Conservation (phyloP, 2,888 invertebrate species). For the Sinodicranocentrus sp. region DNA sequence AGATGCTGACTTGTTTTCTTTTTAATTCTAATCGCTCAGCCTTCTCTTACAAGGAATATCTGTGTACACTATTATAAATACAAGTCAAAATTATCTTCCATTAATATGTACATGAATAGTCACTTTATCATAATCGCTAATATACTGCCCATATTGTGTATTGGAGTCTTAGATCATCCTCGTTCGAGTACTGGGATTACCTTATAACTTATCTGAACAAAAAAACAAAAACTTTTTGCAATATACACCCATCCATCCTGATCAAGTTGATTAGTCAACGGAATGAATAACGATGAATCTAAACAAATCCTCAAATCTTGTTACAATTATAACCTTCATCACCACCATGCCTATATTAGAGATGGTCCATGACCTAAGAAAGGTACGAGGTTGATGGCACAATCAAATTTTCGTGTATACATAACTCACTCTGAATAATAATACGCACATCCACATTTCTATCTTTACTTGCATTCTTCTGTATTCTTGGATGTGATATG, state of each 20-base stretch:
- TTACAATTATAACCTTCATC: slow-evolving; percentile 33
- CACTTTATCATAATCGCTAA: slow-evolving; percentile 56
- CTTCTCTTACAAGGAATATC: too few relatives aligned
- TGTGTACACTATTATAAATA: background rate
- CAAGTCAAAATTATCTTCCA: slow-evolving; percentile 42
- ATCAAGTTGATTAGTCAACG: slow-evolving; percentile 31
- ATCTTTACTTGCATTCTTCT: background rate
- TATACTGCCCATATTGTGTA: too few relatives aligned
- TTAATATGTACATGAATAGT: slow-evolving; percentile 54
- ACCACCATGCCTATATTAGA: slow-evolving; percentile 6
- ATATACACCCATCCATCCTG: slow-evolving; percentile 48
- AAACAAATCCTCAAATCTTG: slow-evolving; percentile 34
- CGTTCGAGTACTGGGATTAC: too few relatives aligned
- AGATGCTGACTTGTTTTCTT: too few relatives aligned
- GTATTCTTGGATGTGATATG: background rate
- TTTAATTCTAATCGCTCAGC: too few relatives aligned
- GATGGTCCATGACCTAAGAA: slow-evolving; percentile 59
- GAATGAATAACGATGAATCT: slow-evolving; percentile 37
- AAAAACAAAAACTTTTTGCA: too few relatives aligned
- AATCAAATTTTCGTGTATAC: background rate
- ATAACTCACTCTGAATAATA: too few relatives aligned
- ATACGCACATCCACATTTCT: too few relatives aligned
- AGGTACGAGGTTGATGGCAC: slow-evolving; percentile 52
- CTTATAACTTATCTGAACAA: too few relatives aligned
- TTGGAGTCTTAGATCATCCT: too few relatives aligned